A percentile compares a stretch with the other conserved stretches of the same genome.
phyloP scores from a whole-genome alignment of 37 sponge, comb jelly and placozoan species.

The Bolinopsis microptera region DNA sequence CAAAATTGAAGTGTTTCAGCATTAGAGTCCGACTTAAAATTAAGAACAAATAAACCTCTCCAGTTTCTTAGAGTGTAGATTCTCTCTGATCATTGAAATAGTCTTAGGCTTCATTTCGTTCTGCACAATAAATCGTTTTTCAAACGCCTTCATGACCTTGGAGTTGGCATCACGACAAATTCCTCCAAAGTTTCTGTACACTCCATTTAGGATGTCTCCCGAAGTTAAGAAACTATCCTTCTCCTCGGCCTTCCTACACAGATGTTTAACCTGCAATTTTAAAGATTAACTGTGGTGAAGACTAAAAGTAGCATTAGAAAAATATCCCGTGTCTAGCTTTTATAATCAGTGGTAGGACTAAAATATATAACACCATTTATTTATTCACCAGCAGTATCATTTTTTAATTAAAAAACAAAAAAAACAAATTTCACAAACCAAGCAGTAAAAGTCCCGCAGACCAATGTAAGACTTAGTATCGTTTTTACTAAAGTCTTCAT shows the following conservation, averaged over 20 bases:
- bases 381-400: too few species aligned
- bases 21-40: too few species aligned
- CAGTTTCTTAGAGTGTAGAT: neutral
- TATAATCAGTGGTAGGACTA: too few species aligned
- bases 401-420: neutral
- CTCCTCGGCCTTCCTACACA: neutral
- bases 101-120: neutral
- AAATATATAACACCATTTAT: too few species aligned
- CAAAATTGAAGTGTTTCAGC: too few species aligned
- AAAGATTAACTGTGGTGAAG: neutral
- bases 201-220: slow-evolving; percentile 15
- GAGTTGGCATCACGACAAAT: neutral
- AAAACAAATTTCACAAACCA: slow-evolving; percentile 45
- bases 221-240: neutral
- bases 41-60: slow-evolving; percentile 12
- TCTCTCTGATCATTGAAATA: neutral
- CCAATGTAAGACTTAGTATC: slow-evolving; percentile 71
- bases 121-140: neutral
- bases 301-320: neutral
- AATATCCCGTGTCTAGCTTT: too few species aligned
- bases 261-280: slow-evolving; percentile 2
- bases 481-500: neutral
- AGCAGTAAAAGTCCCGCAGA: slow-evolving; percentile 91
- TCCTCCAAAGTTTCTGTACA: slow-evolving; percentile 37
- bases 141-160: neutral